Conservation (phyloP, 1,140 invertebrate species). For the Psix sp. region DNA sequence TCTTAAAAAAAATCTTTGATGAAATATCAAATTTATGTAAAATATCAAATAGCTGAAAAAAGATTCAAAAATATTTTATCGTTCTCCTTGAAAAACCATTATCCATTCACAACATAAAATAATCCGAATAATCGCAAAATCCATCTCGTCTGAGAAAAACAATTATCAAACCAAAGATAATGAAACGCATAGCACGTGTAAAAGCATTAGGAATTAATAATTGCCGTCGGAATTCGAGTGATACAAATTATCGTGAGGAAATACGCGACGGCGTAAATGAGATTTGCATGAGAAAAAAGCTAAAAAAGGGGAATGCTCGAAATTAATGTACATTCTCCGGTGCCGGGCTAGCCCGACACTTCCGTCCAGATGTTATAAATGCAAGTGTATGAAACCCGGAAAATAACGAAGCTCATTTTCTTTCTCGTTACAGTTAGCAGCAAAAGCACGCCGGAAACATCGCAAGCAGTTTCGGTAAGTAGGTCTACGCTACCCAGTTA, state of each 20-base stretch:
- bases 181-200: conserved; percentile 34
- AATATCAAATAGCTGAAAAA: no score
- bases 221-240: conserved; percentile 29
- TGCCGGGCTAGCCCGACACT: conserved; percentile 46
- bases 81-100: neutral
- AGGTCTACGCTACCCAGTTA: conserved; percentile 47
- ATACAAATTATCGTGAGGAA: conserved; percentile 42
- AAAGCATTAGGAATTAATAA: conserved; percentile 42
- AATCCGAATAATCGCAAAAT: no score
- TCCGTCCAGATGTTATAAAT: conserved; percentile 59
- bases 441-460: conserved; percentile 53
- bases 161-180: no score
- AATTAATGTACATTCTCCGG: conserved; percentile 55
- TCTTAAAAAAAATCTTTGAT: conserved; percentile 1
- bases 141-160: no score
- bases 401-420: conserved; percentile 61
- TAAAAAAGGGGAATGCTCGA: conserved; percentile 40
- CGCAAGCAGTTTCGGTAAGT: conserved; percentile 63
- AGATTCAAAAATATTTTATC: no score
- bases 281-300: conserved; percentile 53
- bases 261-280: conserved; percentile 34
- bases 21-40: no score
- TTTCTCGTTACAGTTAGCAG: conserved; percentile 66
- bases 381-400: conserved; percentile 59
- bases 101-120: neutral